phyloP scores from a whole-genome alignment of 2,888 invertebrate genomes.

The Erebia epiphron region DNA sequence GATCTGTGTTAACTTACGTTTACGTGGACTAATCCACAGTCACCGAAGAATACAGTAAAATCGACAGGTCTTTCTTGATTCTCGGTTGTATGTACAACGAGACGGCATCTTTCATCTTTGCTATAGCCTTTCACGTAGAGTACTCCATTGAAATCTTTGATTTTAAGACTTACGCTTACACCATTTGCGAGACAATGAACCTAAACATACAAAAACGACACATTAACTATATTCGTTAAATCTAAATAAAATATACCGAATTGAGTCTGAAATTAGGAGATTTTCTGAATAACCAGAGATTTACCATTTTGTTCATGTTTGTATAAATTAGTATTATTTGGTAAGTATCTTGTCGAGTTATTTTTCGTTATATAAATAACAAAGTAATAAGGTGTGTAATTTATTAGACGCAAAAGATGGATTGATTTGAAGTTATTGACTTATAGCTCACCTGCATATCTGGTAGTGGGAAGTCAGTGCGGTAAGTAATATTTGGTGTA shows the following conservation, averaged over 20 bases:
- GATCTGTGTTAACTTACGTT: constrained; percentile 84
- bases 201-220: constrained; percentile 46
- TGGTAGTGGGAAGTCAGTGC: constrained; percentile 92
- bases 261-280: too few relatives aligned
- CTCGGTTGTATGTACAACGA: constrained; percentile 89
- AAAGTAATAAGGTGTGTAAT: too few relatives aligned
- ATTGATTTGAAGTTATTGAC: background rate
- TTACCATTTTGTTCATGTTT: too few relatives aligned
- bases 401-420: background rate
- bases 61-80: constrained; percentile 88
- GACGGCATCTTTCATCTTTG: constrained; percentile 94
- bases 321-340: too few relatives aligned
- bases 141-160: constrained; percentile 93
- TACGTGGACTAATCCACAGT: constrained; percentile 94
- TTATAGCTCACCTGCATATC: constrained; percentile 84
- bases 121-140: constrained; percentile 97
- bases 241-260: background rate
- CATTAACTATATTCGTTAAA: constrained; percentile 1
- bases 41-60: constrained; percentile 95
- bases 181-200: constrained; percentile 96
- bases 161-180: constrained; percentile 92
- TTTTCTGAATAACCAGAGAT: too few relatives aligned
- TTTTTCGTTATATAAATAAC: too few relatives aligned
- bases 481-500: constrained; percentile 65
- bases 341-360: too few relatives aligned